A percentile compares a stretch with the other conserved stretches of the same genome.
These are phyloP conservation scores for Drosophila nebulosa DNA, from an alignment of 1,140 invertebrate genomes.

Conservation along the genomic window DNA sequence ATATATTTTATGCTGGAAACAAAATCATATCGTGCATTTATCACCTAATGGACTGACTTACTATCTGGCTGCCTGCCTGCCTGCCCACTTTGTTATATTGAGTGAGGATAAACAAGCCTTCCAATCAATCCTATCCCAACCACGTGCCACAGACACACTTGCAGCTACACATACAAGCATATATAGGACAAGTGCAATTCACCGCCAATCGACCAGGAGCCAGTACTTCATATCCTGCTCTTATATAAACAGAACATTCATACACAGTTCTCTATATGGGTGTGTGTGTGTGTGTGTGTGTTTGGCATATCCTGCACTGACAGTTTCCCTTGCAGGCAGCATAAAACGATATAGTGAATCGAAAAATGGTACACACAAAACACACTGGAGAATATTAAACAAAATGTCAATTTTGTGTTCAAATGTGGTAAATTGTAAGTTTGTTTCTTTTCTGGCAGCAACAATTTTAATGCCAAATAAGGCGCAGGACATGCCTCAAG, in stretches of 20 bases:
- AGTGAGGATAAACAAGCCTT: slow-evolving; percentile 21
- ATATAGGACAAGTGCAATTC: slow-evolving; percentile 30
- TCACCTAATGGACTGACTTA: neutral
- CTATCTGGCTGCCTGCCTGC: slow-evolving; percentile 10
- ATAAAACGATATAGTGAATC: slow-evolving; percentile 11
- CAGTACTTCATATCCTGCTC: slow-evolving; percentile 69
- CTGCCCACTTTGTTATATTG: slow-evolving; percentile 15
- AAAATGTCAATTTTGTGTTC: slow-evolving; percentile 70
- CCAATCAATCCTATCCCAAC: slow-evolving; percentile 7
- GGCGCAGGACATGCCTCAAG: neutral
- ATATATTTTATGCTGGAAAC: neutral
- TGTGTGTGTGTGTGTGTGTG: neutral
- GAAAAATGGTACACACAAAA: slow-evolving; percentile 22
- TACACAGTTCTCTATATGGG: neutral
- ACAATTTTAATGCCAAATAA: slow-evolving; percentile 28
- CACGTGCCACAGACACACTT: slow-evolving; percentile 48
- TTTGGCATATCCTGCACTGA: slow-evolving; percentile 53
- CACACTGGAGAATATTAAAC: slow-evolving; percentile 67
- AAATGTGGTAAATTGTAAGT: slow-evolving; percentile 16
- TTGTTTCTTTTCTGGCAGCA: neutral
- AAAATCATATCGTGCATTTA: neutral
- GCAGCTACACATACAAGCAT: neutral
- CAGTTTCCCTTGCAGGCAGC: slow-evolving; percentile 42
- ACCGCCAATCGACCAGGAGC: slow-evolving; percentile 46
- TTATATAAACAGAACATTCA: slow-evolving; percentile 52